Evolutionary conservation across 1,140 invertebrate species (phyloP), one percentile per base, ranked within the genome.

Genomic region (Lordiphosa mommai): DNA sequence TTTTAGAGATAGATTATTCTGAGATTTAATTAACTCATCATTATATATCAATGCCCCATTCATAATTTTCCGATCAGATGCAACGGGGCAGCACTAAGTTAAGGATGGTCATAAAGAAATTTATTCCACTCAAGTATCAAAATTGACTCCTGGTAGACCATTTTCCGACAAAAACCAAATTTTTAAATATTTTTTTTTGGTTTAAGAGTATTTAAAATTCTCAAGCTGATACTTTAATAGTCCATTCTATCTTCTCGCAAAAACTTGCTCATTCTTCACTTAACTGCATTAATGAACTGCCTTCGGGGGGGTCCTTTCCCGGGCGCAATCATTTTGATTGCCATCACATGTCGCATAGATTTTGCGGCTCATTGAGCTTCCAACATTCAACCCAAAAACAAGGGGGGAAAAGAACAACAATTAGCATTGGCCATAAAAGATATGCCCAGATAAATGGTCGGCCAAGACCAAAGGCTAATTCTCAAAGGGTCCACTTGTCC

Each of bases 341-440:
- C 71, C 71, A 76, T 82, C 76, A 80, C 76, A 82, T 82, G 74
- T 80, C 74, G 77, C 76, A 72, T 82, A 76, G 71, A 82, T 82
- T 82, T 84, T 60, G 52, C 61, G 58, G 76, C 76, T 84, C 76
- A 82, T 82, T 82, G 77, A 60, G 33, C 38, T 33, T 29, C 30
- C 61, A 49, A 12, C 48, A 27, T 57, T 17, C 4, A 48, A 38
- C 33, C 30, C 17, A 38, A 36, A 51, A 37, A 34, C 12, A 9
- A 36, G 20, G 20, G 48, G 6, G n/a, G 12, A 27, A 33, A 64
- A 58, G 58, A 50, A 67, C 53, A 82, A 80, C 71, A 80, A 80
- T 80, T 82, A 80, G 71, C 61, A 34, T 36, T 52, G 71, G 23
- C 71, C 71, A 80, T 80, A 76, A 80, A 76, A 71, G 61, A 70